Evolutionary conservation across 2,113 vertebrate species (phyloP).

Genomic region (Silurus meridionalis): DNA sequence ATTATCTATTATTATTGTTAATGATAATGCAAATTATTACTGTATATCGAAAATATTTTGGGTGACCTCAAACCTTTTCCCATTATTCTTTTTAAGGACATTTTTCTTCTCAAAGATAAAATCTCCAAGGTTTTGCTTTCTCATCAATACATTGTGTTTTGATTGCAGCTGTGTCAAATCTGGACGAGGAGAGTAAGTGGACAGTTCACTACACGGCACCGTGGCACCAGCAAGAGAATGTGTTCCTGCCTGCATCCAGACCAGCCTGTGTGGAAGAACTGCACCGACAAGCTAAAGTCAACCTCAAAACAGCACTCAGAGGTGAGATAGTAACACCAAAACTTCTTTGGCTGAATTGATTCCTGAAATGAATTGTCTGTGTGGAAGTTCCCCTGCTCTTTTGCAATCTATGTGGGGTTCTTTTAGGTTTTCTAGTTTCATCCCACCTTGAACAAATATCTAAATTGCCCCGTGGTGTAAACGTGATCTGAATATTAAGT

Average conservation of each 20-base stretch:
- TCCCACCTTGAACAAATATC: not conserved
- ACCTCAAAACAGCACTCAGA: slow-evolving; percentile 93
- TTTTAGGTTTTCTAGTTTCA: not conserved
- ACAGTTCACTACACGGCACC: slow-evolving; percentile 93
- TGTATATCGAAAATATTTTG: not conserved
- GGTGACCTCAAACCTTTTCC: not conserved
- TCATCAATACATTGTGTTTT: not conserved
- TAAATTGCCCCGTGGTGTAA: not conserved
- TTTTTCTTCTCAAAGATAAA: not conserved
- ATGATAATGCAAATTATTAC: not conserved
- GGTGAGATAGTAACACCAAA: slow-evolving; percentile 86
- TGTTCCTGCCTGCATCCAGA: slow-evolving; percentile 87
- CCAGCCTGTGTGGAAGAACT: slow-evolving; percentile 92
- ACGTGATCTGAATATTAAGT: too few relatives aligned
- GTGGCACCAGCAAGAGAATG: slow-evolving; percentile 97
- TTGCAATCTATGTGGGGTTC: not conserved
- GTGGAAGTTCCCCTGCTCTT: not conserved
- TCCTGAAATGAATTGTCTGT: not conserved
- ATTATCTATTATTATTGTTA: not conserved
- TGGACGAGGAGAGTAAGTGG: slow-evolving; percentile 97
- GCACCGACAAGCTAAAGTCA: slow-evolving; percentile 94
- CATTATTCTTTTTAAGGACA: not conserved
- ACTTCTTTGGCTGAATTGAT: not conserved
- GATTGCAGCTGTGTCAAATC: slow-evolving; percentile 88
- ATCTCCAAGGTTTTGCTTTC: not conserved